These are phyloP conservation scores for Neofelis nebulosa DNA, from an alignment of 2,113 vertebrate species.

Conservation along the genomic window DNA sequence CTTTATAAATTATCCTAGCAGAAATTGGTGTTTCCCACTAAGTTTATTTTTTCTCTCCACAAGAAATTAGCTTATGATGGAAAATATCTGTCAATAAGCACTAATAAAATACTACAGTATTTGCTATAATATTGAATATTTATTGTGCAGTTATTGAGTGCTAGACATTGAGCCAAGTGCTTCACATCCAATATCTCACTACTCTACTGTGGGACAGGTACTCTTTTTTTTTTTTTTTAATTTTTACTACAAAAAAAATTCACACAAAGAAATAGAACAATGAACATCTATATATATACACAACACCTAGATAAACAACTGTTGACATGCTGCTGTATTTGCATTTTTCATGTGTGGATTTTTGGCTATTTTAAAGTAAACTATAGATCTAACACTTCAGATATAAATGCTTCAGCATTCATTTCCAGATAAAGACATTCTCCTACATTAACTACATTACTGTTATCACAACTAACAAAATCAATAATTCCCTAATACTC, in stretches of 20 bases:
- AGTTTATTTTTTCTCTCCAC: conserved; percentile 22
- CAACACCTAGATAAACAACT: not conserved
- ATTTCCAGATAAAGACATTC: conserved; percentile 29
- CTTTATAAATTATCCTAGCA: not conserved
- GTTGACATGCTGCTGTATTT: conserved; percentile 3
- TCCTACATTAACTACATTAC: not conserved
- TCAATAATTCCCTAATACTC: not conserved
- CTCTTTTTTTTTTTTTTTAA: not conserved
- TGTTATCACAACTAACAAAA: conserved; percentile 13
- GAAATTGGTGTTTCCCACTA: not conserved
- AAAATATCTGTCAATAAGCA: not conserved
- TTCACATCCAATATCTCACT: not conserved
- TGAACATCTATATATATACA: not conserved
- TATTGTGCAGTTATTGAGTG: not conserved
- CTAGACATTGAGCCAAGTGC: not conserved
- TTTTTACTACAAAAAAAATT: conserved; percentile 20
- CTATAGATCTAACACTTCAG: not conserved
- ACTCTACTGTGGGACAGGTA: not conserved
- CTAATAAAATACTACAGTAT: not conserved
- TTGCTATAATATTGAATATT: not conserved
- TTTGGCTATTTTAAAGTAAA: conserved; percentile 18
- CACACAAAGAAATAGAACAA: conserved; percentile 29
- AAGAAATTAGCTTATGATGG: conserved; percentile 13
- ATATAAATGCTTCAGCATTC: conserved; percentile 2
- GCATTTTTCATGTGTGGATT: not conserved